Evolutionary conservation across 2,888 invertebrate species (phyloP), one percentile per base, ranked within the genome.

Genomic region (Nematopogon swammerdamellus): DNA sequence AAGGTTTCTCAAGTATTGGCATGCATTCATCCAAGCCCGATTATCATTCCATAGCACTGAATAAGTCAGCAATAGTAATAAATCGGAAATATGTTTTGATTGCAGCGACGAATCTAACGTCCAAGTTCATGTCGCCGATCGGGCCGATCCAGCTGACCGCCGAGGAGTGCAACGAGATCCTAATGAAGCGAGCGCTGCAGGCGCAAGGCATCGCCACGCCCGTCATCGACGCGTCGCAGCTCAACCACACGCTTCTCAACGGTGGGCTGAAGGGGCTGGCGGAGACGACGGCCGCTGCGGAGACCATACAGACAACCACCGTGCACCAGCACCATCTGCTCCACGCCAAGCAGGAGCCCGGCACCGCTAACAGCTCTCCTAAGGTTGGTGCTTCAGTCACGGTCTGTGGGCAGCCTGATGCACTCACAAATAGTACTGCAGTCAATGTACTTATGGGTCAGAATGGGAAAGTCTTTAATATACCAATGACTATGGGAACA

Each of bases 161-260:
- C 1, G 89, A 89, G 65, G 88, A 89, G 80, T 89, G 88, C 72
- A 88, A 88, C 67, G 88, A 89, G 69, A 88, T 89, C 54, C 71
- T 89, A 56, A 87, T 89, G 85, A 89, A 89, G 63, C 72, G 89
- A 55, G 89, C 89, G 1, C 76, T 88, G 1, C 88, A 87, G 56
- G 86, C 87, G 2, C 81, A 81, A 55, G 85, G 72, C 58, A 83
- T 80, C 4, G 70, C 76, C 2, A 77, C 76, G 2, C 72, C 79
- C 0, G 80, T 81, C 11, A 73, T 80, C 58, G 77, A 80, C 48
- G 69, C 79, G 0, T 75, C 80, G 1, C 80, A 80, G 56, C 58
- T 77, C 30, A 79, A 74, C 56, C 79, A 79, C 48, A 67, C 76
- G 1, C 52, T 79, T 54, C 58, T 79, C 44, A 81, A 81, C 55